These are phyloP conservation scores for Atherix ibis DNA, from an alignment of 2,888 invertebrate genomes.

Conservation along the genomic window DNA sequence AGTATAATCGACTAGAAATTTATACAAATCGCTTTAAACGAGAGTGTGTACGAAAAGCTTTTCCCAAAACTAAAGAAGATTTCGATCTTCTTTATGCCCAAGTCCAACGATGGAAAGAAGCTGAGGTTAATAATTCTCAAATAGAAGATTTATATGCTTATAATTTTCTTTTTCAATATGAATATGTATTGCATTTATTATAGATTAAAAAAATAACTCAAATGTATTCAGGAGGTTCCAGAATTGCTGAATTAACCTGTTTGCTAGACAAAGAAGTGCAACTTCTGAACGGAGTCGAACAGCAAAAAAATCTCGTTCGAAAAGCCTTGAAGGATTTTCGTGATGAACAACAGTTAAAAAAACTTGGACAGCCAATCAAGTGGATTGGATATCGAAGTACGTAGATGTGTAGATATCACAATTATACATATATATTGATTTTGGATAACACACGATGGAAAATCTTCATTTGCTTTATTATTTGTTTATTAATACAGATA, in stretches of 20 bases:
- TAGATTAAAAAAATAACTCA: conserved; percentile 46
- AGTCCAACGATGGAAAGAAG: conserved; percentile 28
- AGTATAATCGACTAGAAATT: conserved; percentile 30
- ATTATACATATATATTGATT: too few species aligned
- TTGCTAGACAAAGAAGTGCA: conserved; percentile 60
- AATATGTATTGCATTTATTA: too few species aligned
- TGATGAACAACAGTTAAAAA: conserved; percentile 45
- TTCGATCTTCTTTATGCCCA: conserved; percentile 55
- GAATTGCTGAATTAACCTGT: conserved; percentile 51
- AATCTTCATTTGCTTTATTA: too few species aligned
- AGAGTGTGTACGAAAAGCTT: conserved; percentile 49
- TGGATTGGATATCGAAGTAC: conserved; percentile 60
- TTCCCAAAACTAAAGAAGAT: conserved; percentile 52
- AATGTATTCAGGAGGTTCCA: conserved; percentile 48
- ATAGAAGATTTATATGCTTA: too few species aligned
- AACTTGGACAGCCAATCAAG: conserved; percentile 53
- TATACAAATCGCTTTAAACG: conserved; percentile 37
- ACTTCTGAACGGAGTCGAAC: conserved; percentile 50
- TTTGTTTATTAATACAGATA: conserved; percentile 20
- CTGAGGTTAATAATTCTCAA: too few species aligned
- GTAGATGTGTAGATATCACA: background rate
- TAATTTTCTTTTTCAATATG: too few species aligned
- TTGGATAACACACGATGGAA: background rate
- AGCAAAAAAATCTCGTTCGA: conserved; percentile 43
- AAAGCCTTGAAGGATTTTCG: conserved; percentile 43